A percentile compares a stretch with the other conserved stretches of the same genome.
Evolutionary conservation across 2,797 vertebrate species (phyloP).

Genomic region (Telmatherina bonti): DNA sequence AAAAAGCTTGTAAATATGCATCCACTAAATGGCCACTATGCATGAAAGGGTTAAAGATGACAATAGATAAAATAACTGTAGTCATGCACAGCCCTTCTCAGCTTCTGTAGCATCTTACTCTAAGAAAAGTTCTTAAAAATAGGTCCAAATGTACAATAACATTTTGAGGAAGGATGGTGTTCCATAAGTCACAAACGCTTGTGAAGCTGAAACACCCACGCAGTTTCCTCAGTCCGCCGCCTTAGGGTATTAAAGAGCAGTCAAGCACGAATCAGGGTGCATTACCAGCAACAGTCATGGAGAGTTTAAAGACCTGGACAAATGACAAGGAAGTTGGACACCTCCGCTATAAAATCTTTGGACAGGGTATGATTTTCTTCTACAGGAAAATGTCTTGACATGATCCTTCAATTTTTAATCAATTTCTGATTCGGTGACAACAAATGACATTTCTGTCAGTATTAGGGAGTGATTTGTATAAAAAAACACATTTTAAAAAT

Average conservation of each 20-base stretch:
- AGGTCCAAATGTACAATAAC: too few relatives aligned
- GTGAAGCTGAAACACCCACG: neutral
- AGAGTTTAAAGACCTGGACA: neutral
- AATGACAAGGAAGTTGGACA: neutral
- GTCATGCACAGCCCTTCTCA: too few relatives aligned
- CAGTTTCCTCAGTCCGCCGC: neutral
- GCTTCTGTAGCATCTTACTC: too few relatives aligned
- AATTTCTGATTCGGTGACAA: too few relatives aligned
- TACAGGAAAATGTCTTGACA: neutral
- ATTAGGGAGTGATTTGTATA: neutral
- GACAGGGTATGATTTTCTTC: constrained; percentile 32
- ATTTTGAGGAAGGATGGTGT: too few relatives aligned
- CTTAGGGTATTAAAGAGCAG: constrained; percentile 6
- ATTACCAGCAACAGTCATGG: constrained; percentile 22
- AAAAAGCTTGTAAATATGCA: too few relatives aligned
- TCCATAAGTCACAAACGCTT: too few relatives aligned
- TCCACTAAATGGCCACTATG: too few relatives aligned
- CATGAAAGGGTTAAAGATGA: too few relatives aligned
- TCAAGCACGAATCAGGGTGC: neutral
- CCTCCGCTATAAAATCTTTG: neutral
- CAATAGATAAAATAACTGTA: too few relatives aligned
- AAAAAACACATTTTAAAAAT: neutral
- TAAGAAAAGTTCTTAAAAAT: too few relatives aligned
- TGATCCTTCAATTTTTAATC: neutral
- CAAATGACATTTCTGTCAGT: neutral